Percentiles rank a stretch among this genome's conserved stretches.
Conservation (phyloP, 2,113 vertebrate genomes). For the Megalops atlanticus region DNA sequence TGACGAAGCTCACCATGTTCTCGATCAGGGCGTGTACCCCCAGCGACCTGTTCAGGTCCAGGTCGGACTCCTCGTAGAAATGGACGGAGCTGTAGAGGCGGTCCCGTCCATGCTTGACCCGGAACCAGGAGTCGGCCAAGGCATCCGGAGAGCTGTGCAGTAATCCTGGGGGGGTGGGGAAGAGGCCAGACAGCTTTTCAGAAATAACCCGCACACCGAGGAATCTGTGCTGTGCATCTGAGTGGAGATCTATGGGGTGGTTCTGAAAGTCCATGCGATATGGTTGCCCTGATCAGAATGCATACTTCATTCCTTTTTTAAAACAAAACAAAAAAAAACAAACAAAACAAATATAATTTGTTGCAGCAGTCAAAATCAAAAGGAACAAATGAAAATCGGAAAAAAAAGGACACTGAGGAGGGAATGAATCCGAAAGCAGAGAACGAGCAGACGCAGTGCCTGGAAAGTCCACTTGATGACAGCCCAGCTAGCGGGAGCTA, state of each 20-base stretch:
- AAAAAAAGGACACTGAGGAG: constrained; percentile 29
- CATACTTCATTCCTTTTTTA: not conserved
- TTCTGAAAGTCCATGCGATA: constrained; percentile 49
- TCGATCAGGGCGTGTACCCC: constrained; percentile 89
- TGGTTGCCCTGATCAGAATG: constrained; percentile 39
- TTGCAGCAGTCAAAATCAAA: constrained; percentile 17
- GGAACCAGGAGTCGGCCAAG: constrained; percentile 86
- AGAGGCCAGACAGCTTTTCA: constrained; percentile 13
- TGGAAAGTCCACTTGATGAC: not conserved
- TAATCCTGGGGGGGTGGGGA: constrained; percentile 51
- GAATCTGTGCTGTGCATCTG: not conserved
- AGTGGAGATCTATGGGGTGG: constrained; percentile 2
- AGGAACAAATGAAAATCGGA: no score
- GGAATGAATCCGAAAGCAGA: constrained; percentile 40
- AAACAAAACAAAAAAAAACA: not conserved
- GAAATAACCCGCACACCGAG: not conserved
- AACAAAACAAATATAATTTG: no score
- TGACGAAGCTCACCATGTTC: constrained; percentile 92
- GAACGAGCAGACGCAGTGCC: not conserved
- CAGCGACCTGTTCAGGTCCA: constrained; percentile 83
- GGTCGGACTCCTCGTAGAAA: constrained; percentile 81
- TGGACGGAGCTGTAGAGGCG: constrained; percentile 75
- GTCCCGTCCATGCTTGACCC: constrained; percentile 81
- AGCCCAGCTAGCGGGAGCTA: constrained; percentile 9
- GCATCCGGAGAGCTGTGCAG: constrained; percentile 75